phyloP scores from a whole-genome alignment of 2,888 invertebrate species.

The Oithona nana region DNA sequence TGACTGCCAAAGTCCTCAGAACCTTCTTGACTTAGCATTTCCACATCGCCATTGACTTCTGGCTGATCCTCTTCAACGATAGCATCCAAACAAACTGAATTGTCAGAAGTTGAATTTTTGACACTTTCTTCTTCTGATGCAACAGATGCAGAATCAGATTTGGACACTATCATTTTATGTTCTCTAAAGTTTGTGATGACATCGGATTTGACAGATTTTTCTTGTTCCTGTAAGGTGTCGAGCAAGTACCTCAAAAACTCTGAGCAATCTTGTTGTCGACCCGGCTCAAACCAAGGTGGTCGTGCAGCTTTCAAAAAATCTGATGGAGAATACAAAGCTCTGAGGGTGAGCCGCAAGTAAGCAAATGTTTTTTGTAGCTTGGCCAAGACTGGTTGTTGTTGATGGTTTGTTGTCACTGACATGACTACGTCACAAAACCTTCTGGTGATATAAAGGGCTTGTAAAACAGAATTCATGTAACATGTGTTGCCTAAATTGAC shows the following conservation, averaged over 20 bases:
- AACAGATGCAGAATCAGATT: not conserved
- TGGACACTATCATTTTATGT: not conserved
- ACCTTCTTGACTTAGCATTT: slow-evolving; percentile 1
- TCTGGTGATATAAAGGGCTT: slow-evolving; percentile 60
- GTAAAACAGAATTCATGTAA: slow-evolving; percentile 25
- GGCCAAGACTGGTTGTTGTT: not conserved
- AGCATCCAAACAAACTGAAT: not conserved
- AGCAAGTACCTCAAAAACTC: slow-evolving; percentile 20
- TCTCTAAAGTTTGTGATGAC: not conserved
- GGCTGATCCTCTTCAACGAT: not conserved
- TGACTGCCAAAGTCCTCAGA: not conserved
- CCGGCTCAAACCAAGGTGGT: slow-evolving; percentile 53
- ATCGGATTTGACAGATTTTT: not conserved
- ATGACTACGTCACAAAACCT: slow-evolving; percentile 16
- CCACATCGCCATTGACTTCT: not conserved
- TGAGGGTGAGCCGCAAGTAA: slow-evolving; percentile 30
- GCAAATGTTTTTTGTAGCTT: slow-evolving; percentile 50
- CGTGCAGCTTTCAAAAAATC: slow-evolving; percentile 48
- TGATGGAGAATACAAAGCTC: slow-evolving; percentile 34
- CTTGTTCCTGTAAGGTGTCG: slow-evolving; percentile 19
- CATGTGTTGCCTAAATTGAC: slow-evolving; percentile 12
- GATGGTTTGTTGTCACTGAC: slow-evolving; percentile 6
- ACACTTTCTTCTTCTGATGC: not conserved
- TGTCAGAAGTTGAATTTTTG: not conserved
- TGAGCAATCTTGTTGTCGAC: slow-evolving; percentile 44